A percentile compares a stretch with the other conserved stretches of the same genome.
Conservation (phyloP, 2,888 invertebrate species). For the Torymus tubicola region DNA sequence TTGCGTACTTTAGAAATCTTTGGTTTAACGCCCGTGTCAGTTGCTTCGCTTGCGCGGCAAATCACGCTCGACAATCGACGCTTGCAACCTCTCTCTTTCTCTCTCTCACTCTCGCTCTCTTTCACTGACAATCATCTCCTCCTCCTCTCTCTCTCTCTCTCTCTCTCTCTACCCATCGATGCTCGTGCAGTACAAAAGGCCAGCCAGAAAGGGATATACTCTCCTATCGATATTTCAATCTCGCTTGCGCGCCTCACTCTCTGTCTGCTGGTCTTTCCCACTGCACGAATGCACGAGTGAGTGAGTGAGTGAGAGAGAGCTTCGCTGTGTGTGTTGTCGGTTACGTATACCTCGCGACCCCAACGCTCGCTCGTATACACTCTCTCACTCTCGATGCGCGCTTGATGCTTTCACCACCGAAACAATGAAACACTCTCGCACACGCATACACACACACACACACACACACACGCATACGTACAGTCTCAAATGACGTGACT, state of each 20-base stretch:
- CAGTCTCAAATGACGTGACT: constrained; percentile 15
- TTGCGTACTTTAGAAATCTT: constrained; percentile 64
- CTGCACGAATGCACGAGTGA: background rate
- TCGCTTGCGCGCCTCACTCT: background rate
- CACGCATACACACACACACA: no score
- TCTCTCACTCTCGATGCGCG: constrained; percentile 2
- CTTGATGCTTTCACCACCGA: constrained; percentile 32
- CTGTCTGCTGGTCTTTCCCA: background rate
- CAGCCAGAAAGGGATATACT: constrained; percentile 21
- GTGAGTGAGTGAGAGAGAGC: no score
- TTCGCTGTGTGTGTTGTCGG: no score
- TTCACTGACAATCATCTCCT: constrained; percentile 5
- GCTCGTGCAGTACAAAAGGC: constrained; percentile 22
- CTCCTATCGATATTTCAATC: constrained; percentile 40
- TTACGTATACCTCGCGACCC: no score
- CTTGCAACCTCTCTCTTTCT: background rate
- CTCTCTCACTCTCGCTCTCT: no score
- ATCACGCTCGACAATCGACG: constrained; percentile 12
- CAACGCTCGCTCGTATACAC: background rate
- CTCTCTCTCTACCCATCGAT: background rate
- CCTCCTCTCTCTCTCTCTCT: background rate
- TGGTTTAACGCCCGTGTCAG: constrained; percentile 39
- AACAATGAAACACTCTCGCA: constrained; percentile 31
- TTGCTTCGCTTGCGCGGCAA: constrained; percentile 1
- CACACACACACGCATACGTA: no score